Evolutionary conservation across 2,113 vertebrate species (phyloP).

Genomic region (Barbus barbus): DNA sequence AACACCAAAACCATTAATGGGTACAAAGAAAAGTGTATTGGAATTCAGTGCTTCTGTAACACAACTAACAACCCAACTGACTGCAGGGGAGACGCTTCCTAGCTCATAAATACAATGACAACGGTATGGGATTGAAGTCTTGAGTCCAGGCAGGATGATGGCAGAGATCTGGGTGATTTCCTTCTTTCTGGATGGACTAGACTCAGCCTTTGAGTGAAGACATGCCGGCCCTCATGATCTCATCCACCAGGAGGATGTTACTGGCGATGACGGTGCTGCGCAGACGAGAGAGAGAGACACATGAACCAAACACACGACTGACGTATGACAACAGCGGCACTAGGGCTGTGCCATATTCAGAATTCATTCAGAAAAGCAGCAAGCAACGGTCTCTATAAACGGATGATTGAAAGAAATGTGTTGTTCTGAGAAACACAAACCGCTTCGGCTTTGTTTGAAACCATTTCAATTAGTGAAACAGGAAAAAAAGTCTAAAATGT

Average conservation of each 20-base stretch:
- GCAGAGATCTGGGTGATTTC: too few relatives aligned
- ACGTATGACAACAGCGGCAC: too few relatives aligned
- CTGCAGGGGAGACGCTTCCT: slow-evolving; percentile 58
- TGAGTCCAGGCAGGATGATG: background rate
- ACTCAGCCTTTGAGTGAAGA: slow-evolving; percentile 94
- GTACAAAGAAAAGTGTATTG: slow-evolving; percentile 75
- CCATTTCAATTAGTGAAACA: too few relatives aligned
- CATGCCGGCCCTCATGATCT: slow-evolving; percentile 98
- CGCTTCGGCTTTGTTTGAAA: too few relatives aligned
- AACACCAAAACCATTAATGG: slow-evolving; percentile 76
- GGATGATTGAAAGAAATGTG: too few relatives aligned
- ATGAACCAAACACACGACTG: too few relatives aligned
- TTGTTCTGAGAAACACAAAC: too few relatives aligned
- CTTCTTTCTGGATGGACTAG: background rate
- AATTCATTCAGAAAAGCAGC: too few relatives aligned
- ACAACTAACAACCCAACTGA: slow-evolving; percentile 80
- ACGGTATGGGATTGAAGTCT: background rate
- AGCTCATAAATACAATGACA: slow-evolving; percentile 31
- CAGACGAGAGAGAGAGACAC: background rate
- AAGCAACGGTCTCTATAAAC: too few relatives aligned
- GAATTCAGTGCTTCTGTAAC: slow-evolving; percentile 75
- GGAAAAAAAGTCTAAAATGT: too few relatives aligned
- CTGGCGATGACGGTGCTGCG: slow-evolving; percentile 93
- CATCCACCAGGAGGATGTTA: slow-evolving; percentile 96
- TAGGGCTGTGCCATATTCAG: too few relatives aligned